phyloP scores from a whole-genome alignment of 2,888 invertebrate species.

The Cordilura impudica region DNA sequence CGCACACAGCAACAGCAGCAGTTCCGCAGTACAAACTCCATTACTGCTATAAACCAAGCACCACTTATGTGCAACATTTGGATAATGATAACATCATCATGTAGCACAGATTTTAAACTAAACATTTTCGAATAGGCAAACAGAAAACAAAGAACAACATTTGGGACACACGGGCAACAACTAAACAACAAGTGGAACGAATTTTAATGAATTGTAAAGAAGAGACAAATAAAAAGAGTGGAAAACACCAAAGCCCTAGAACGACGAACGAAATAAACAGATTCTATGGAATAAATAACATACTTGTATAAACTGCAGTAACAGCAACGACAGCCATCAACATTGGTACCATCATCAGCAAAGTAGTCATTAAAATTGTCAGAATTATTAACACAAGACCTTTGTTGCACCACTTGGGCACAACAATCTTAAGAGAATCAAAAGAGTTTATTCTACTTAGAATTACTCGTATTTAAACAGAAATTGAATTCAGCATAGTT shows the following conservation, averaged over 20 bases:
- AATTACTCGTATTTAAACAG: too few relatives aligned
- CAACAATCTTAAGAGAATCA: too few relatives aligned
- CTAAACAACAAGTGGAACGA: background rate
- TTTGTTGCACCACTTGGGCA: too few relatives aligned
- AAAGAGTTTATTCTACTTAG: too few relatives aligned
- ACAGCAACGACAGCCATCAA: background rate
- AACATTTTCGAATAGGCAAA: constrained; percentile 70
- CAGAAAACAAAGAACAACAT: constrained; percentile 59
- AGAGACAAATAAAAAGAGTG: background rate
- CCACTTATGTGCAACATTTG: constrained; percentile 34
- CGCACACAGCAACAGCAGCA: constrained; percentile 47
- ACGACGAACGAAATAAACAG: background rate
- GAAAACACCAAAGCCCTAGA: constrained; percentile 6
- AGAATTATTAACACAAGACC: too few relatives aligned
- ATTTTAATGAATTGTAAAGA: background rate
- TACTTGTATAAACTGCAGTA: too few relatives aligned
- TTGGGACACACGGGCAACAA: constrained; percentile 9
- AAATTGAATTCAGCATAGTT: too few relatives aligned
- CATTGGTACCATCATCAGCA: too few relatives aligned
- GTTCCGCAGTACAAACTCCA: background rate
- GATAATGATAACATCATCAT: constrained; percentile 63
- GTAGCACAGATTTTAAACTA: constrained; percentile 71
- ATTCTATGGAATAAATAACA: background rate
- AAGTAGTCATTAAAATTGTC: too few relatives aligned
- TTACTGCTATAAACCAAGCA: background rate